Evolutionary conservation across 2,888 invertebrate species (phyloP).

Genomic region (Eulithis testata): DNA sequence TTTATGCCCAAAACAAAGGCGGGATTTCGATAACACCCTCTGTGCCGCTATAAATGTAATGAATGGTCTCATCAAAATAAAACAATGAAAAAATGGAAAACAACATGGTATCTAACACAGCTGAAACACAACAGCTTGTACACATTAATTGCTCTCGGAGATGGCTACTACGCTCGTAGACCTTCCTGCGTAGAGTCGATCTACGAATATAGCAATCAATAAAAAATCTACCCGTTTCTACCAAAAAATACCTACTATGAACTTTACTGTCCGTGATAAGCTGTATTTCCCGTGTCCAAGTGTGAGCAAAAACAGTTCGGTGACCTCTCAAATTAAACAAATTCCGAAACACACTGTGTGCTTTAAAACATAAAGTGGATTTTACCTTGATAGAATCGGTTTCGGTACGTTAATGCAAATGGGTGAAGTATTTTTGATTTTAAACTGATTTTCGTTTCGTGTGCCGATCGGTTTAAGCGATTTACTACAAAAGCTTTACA

Average conservation of each 20-base stretch:
- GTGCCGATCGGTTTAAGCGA: slow-evolving; percentile 29
- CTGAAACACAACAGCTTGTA: slow-evolving; percentile 4
- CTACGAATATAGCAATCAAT: too few relatives aligned
- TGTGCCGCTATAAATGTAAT: slow-evolving; percentile 32
- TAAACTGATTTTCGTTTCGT: slow-evolving; percentile 30
- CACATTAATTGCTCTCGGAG: neutral
- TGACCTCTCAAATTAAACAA: slow-evolving; percentile 25
- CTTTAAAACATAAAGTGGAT: slow-evolving; percentile 18
- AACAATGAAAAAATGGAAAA: slow-evolving; percentile 30
- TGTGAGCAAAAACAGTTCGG: slow-evolving; percentile 25
- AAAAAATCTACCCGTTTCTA: too few relatives aligned
- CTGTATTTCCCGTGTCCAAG: slow-evolving; percentile 24
- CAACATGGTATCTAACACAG: slow-evolving; percentile 13
- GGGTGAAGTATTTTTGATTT: slow-evolving; percentile 30
- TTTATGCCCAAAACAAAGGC: slow-evolving; percentile 22
- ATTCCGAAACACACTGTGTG: slow-evolving; percentile 18
- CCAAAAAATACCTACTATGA: neutral
- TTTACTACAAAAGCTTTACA: slow-evolving; percentile 29
- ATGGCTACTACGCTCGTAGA: neutral
- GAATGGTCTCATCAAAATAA: slow-evolving; percentile 36
- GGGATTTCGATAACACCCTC: slow-evolving; percentile 25
- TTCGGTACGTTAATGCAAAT: slow-evolving; percentile 21
- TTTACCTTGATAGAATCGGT: slow-evolving; percentile 17
- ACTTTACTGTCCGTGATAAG: neutral
- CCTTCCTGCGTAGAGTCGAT: neutral